A percentile compares a stretch with the other conserved stretches of the same genome.
Conservation (phyloP, 2,888 invertebrate species). For the Lottia gigantea region DNA sequence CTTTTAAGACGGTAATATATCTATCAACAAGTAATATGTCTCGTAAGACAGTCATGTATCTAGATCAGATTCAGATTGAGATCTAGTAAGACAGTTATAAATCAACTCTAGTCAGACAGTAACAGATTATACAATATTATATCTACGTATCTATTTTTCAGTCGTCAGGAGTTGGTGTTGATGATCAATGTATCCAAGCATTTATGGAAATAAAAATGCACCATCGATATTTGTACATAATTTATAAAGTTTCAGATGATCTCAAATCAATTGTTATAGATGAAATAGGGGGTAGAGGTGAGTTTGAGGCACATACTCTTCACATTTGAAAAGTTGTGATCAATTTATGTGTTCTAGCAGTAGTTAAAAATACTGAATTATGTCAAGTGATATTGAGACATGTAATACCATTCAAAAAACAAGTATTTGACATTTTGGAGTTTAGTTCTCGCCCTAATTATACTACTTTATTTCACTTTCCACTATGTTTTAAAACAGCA, state of each 20-base stretch:
- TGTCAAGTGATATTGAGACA: too few relatives aligned
- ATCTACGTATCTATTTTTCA: background rate
- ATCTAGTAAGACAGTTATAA: background rate
- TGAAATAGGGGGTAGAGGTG: constrained; percentile 42
- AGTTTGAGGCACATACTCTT: constrained; percentile 9
- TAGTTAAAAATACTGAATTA: too few relatives aligned
- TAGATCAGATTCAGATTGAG: too few relatives aligned
- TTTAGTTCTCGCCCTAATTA: too few relatives aligned
- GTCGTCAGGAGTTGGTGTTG: constrained; percentile 85
- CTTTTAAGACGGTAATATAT: background rate
- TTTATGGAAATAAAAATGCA: constrained; percentile 98
- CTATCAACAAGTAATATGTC: background rate
- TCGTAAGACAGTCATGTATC: background rate
- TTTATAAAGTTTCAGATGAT: constrained; percentile 95
- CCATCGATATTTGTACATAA: constrained; percentile 94
- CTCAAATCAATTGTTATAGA: constrained; percentile 79
- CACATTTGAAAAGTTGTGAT: too few relatives aligned
- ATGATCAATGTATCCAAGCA: constrained; percentile 92
- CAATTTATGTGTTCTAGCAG: too few relatives aligned
- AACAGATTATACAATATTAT: too few relatives aligned
- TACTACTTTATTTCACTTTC: too few relatives aligned
- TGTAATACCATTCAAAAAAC: too few relatives aligned
- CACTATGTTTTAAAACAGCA: too few relatives aligned
- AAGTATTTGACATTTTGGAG: too few relatives aligned
- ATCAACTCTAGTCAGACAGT: too few relatives aligned